A percentile compares a stretch with the other conserved stretches of the same genome.
These are phyloP conservation scores for Caenorhabditis zanzibari DNA, from an alignment of 2,888 invertebrate genomes.

Conservation along the genomic window DNA sequence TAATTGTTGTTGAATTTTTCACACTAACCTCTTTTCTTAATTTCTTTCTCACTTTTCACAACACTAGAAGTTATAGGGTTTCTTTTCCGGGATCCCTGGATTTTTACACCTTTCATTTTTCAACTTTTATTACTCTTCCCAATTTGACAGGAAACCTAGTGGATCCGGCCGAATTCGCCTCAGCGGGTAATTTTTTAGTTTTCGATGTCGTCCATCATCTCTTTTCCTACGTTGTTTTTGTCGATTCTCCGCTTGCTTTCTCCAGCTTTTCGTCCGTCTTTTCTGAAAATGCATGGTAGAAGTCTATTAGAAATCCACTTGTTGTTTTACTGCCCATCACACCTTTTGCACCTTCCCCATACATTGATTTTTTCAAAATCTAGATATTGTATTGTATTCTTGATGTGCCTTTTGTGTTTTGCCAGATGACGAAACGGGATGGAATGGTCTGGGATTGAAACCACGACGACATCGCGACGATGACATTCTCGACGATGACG, in stretches of 20 bases:
- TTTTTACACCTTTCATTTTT: neutral
- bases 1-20: constrained; percentile 38
- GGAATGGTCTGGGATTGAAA: constrained; percentile 56
- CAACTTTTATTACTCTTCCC: constrained; percentile 10
- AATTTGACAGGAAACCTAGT: constrained; percentile 92
- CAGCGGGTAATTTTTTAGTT: constrained; percentile 89
- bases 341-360: neutral
- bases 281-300: constrained; percentile 16
- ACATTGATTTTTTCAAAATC: constrained; percentile 2
- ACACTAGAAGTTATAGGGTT: constrained; percentile 22
- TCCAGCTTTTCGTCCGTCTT: constrained; percentile 37
- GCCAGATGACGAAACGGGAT: constrained; percentile 63
- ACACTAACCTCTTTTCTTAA: constrained; percentile 17
- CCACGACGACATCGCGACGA: constrained; percentile 28
- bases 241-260: constrained; percentile 33
- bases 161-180: constrained; percentile 98
- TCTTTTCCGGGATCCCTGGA: constrained; percentile 8
- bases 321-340: neutral
- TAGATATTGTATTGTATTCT: constrained; percentile 57
- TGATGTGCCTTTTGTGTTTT: constrained; percentile 67
- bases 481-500: constrained; percentile 36
- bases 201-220: constrained; percentile 21
- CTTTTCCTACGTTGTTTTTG: neutral
- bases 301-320: neutral
- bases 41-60: constrained; percentile 27